Base-by-base conservation (phyloP, 2,113 vertebrate genomes). In the Myanophis thanlyinensis region DNA sequence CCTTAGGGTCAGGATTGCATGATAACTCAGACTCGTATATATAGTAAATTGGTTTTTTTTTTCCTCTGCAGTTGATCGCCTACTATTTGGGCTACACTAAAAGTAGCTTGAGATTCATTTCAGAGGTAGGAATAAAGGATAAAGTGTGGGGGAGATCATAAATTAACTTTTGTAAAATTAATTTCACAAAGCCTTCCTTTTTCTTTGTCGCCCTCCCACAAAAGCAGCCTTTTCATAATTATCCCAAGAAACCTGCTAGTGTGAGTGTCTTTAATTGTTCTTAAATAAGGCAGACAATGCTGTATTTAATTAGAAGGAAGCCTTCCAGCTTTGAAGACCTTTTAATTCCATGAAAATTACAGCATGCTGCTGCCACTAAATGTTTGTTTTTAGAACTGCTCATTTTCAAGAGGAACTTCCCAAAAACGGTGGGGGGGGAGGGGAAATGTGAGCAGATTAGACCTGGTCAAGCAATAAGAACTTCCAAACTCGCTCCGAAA, bases 181-280 rank as follows among this genome's bases (percentile, higher is more conserved):
- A 92, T 92, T 40, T 93, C 93, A 89, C 94, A 95, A 94, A 84
- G 94, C 88, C 88, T 30, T 89, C 91, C 80, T 94, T 53, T 91
- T 95, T 94, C 95, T 94, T 94, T 92, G 56, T 35, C 67, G 49
- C 92, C 88, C 44, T 18, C 46, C 46, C 85, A 89, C 59, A 93
- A 88, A 93, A 93, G 90, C 27, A 90, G 51, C 52, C 49, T 89
- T 94, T 94, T 95, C 59, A 85, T 91, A 84, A 85, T 89, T 89
- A 80, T 90, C 53, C n/a, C 49, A 92, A 95, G 94, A 95, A 91
- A 44, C 89, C 94, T 95, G 44, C 51, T 85, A 89, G 35, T 88
- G 92, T 89, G 87, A 93, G 0, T 2, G 93, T 59, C 92, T 95
- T 95, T 56, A 51, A 30, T 91, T 90, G 91, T 94, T 95, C 95